Percentiles rank a stretch among this genome's conserved stretches.
phyloP scores from a whole-genome alignment of 2,888 invertebrate genomes.

The Perizoma affinitatum region DNA sequence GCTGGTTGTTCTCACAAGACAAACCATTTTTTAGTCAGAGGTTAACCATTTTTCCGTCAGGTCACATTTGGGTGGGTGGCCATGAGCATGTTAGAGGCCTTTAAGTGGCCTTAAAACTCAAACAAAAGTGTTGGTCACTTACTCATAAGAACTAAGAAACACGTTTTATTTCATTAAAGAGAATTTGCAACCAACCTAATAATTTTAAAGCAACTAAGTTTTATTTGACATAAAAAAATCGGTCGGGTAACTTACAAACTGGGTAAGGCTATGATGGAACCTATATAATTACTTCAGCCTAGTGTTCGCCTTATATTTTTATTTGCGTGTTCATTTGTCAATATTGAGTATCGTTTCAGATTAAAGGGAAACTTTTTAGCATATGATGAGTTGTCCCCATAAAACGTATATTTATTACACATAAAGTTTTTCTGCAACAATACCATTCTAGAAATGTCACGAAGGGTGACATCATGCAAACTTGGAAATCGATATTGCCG shows the following conservation, averaged over 20 bases:
- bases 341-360: conserved; percentile 6
- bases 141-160: no score
- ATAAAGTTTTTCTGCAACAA: conserved; percentile 6
- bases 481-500: conserved; percentile 13
- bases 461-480: conserved; percentile 18
- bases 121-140: no score
- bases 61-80: no score
- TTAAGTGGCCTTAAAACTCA: no score
- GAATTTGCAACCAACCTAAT: background rate
- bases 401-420: conserved; percentile 14
- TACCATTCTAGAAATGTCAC: conserved; percentile 14
- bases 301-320: conserved; percentile 5
- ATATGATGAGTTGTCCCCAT: conserved; percentile 6
- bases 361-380: conserved; percentile 12
- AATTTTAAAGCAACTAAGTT: conserved; percentile 3
- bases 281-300: conserved; percentile 30
- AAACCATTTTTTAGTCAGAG: no score
- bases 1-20: no score
- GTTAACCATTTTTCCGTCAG: no score
- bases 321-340: conserved; percentile 18
- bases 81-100: no score
- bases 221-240: conserved; percentile 10
- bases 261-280: conserved; percentile 31
- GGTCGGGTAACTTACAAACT: conserved; percentile 29
- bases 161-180: no score